Base-by-base conservation (phyloP, 2,888 invertebrate species). In the Drosophila prolongata region DNA sequence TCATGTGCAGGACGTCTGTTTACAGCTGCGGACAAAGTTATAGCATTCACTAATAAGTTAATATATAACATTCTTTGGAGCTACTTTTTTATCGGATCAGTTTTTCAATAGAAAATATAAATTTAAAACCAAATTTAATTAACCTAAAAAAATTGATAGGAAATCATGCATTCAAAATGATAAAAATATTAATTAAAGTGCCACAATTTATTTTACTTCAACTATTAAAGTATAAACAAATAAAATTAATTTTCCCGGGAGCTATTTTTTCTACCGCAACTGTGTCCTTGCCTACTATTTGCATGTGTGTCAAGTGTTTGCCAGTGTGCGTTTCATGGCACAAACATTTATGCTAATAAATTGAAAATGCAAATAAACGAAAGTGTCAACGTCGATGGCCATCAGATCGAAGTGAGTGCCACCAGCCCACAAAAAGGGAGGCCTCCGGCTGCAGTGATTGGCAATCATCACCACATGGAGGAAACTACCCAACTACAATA, bases 331-430 rank as follows among this genome's bases (percentile, higher is more conserved):
- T 73, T 79, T 75, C 77, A 77, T 80, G 86, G 76, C 78, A 77
- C 75, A 64, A 74, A 64, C 78, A 79, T 83, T 85, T 80, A 85
- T 87, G 84, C 82, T 82, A 87, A 85, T 85, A 87, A 87, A 87
- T 85, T 85, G 85, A 82, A 87, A 87, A 89, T 83, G 78, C 80
- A 87, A 85, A 89, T 87, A 82, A 87, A 85, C 55, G 78, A 85
- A 82, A 84, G 84, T 87, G 84, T 75, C 78, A 77, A 67, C 71
- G 52, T 46, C 64, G 66, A 70, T 70, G 71, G 81, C 72, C 70
- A 78, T 79, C 78, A 76, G 66, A 60, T 75, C 53, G 56, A 58
- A 64, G 58, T 47, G 62, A 58, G 40, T 55, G 47, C 50, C 44
- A 42, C 27, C 19, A 19, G 49, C 55, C 40, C 10, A 19, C 50